These are phyloP conservation scores for Galerucella pusilla DNA, from an alignment of 2,888 invertebrate genomes.

Conservation along the genomic window DNA sequence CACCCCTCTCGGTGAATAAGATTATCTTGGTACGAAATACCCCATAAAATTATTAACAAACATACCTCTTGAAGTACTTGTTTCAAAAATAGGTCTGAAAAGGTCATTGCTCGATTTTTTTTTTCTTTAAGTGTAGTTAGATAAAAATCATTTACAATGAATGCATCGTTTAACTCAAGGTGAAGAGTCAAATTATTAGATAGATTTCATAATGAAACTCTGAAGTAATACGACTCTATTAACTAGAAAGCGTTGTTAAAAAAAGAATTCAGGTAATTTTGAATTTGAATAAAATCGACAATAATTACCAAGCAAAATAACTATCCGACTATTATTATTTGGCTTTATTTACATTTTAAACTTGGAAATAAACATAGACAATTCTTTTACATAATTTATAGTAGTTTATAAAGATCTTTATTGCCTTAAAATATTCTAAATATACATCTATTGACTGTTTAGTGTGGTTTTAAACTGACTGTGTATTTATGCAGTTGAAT, in stretches of 20 bases:
- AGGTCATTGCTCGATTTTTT: constrained; percentile 14
- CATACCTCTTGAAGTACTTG: constrained; percentile 11
- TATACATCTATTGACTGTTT: constrained; percentile 36
- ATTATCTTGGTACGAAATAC: not conserved
- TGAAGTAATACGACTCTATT: not conserved
- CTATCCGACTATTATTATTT: not conserved
- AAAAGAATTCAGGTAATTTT: not conserved
- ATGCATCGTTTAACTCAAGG: constrained; percentile 15
- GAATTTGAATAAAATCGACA: not conserved
- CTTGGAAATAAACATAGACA: constrained; percentile 24
- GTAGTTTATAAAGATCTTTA: constrained; percentile 27
- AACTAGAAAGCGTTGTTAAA: not conserved
- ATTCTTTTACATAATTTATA: constrained; percentile 30
- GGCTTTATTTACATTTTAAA: constrained; percentile 10
- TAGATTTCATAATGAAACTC: constrained; percentile 1
- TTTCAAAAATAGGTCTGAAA: constrained; percentile 10
- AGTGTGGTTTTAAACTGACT: constrained; percentile 31
- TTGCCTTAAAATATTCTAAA: constrained; percentile 33
- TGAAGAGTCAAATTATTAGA: constrained; percentile 7
- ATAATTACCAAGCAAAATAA: not conserved
- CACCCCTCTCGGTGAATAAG: not conserved
- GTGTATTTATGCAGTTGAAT: constrained; percentile 29
- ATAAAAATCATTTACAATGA: constrained; percentile 15
- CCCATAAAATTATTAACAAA: constrained; percentile 7
- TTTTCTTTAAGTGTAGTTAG: constrained; percentile 3